Evolutionary conservation across 30 jellyfish, hydroid and myxozoan species (phyloP), one percentile per base, ranked within the genome.

Genomic region (Nemopilema nomurai): DNA sequence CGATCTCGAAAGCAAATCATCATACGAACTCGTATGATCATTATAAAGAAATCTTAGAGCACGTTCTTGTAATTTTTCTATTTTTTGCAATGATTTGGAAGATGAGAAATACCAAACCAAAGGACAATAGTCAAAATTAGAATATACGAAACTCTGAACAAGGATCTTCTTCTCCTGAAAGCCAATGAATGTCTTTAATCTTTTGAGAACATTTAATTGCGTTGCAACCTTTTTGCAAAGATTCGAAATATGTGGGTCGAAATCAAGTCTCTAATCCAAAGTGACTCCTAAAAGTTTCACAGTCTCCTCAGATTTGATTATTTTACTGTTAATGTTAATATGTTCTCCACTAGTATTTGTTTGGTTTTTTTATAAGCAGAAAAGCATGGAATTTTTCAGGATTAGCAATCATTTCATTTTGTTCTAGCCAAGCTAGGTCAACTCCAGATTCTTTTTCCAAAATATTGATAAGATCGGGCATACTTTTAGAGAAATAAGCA

Each of bases 241-340:
- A 18, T 70, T 62, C 24, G 84, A 83, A 30, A 69, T 83, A 27
- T 83, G 92, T 20, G 80, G 50, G 19, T 83, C 77, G 65, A 69
- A 83, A 57, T 85, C 62, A 8, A 74, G 51, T 51, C 51, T 68
- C 41, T 86, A 41, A 26, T 76, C 89, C 23, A 86, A n/a, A 49
- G 67, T 65, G 77, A 86, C 81, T 24, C 94, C 94, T 31, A 76
- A 41, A 33, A 86, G 89, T 28, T 76, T 86, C n/a, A 86, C 95
- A 7, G 80, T 70, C n/a, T 72, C 74, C 81, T 76, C 84, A 27
- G 84, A 64, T 49, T 62, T 64, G 23, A 86, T 76, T 53, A 24
- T 33, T 27, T 86, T 76, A 20, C 87, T 89, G 21, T 68, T 62
- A 49, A 86, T 63, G 51, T 51, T 86, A 8, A 86, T 69, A 4